Evolutionary conservation across 2,113 vertebrate species (phyloP).

Genomic region (Limanda limanda): DNA sequence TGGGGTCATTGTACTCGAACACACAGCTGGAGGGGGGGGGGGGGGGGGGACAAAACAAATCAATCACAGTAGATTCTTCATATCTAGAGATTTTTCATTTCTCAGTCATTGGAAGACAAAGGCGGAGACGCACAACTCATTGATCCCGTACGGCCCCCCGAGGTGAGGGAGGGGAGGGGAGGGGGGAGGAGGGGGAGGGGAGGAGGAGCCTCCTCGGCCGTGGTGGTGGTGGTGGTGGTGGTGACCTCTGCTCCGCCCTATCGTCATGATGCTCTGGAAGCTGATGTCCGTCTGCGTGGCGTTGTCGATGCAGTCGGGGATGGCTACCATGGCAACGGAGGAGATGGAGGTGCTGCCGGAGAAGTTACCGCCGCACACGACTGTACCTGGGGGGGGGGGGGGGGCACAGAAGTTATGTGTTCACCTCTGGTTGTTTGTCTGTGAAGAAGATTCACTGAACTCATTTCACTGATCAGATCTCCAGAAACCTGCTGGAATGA

Average conservation of each 20-base stretch:
- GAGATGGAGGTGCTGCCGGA: slow-evolving; percentile 40
- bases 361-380: slow-evolving; percentile 23
- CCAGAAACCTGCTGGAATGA: no score
- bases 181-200: slow-evolving; percentile 45
- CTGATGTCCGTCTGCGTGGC: slow-evolving; percentile 90
- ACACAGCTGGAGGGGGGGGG: slow-evolving; percentile 72
- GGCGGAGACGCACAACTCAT: slow-evolving; percentile 43
- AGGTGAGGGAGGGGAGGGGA: slow-evolving; percentile 79
- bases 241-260: slow-evolving; percentile 70
- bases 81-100: neutral
- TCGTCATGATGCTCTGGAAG: slow-evolving; percentile 85
- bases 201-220: slow-evolving; percentile 21
- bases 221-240: slow-evolving; percentile 17
- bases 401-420: no score
- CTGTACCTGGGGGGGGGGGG: slow-evolving; percentile 29
- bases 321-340: slow-evolving; percentile 52
- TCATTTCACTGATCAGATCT: no score
- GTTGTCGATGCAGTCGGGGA: slow-evolving; percentile 84
- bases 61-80: neutral
- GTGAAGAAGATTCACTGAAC: no score
- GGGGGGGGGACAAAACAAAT: neutral
- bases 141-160: slow-evolving; percentile 75
- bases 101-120: neutral
- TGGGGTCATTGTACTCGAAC: slow-evolving; percentile 85
- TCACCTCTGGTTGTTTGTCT: no score